Conservation (phyloP, 1,140 invertebrate species). For the Drosophila burlai region DNA sequence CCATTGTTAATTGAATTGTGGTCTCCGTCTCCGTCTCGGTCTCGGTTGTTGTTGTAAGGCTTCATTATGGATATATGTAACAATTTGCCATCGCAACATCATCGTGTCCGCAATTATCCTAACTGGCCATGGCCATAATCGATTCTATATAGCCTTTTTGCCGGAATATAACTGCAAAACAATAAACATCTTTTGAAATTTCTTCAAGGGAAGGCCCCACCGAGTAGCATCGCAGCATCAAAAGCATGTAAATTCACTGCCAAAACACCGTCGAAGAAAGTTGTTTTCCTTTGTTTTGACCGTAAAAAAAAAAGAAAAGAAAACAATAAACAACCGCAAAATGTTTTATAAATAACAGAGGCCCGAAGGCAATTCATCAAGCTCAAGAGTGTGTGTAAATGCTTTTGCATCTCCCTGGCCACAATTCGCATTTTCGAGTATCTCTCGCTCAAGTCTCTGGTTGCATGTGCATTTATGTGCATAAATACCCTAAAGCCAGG, state of each 20-base stretch:
- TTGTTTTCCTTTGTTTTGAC: slow-evolving; percentile 47
- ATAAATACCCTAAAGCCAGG: slow-evolving; percentile 4
- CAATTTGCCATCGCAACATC: slow-evolving; percentile 25
- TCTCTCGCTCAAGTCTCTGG: slow-evolving; percentile 1
- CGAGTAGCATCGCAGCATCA: too few species aligned
- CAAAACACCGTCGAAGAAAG: slow-evolving; percentile 37
- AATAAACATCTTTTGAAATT: slow-evolving; percentile 5
- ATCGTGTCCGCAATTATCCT: slow-evolving; percentile 37
- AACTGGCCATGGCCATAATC: slow-evolving; percentile 32
- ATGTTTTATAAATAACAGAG: slow-evolving; percentile 49
- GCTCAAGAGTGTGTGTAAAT: slow-evolving; percentile 30
- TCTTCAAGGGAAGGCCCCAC: not conserved
- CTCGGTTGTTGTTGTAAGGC: slow-evolving; percentile 23
- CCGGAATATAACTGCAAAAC: slow-evolving; percentile 4
- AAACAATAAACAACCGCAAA: slow-evolving; percentile 44
- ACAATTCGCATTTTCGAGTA: slow-evolving; percentile 10
- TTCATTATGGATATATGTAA: slow-evolving; percentile 46
- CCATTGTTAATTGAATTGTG: slow-evolving; percentile 51
- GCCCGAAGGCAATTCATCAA: slow-evolving; percentile 30
- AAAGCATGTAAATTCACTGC: slow-evolving; percentile 35
- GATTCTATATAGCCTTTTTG: slow-evolving; percentile 2
- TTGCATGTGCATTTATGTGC: slow-evolving; percentile 1
- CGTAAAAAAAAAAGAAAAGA: not conserved
- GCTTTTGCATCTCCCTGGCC: slow-evolving; percentile 36
- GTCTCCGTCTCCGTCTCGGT: slow-evolving; percentile 9